Evolutionary conservation across 1,140 invertebrate species (phyloP).

Genomic region (Papilio polytes): DNA sequence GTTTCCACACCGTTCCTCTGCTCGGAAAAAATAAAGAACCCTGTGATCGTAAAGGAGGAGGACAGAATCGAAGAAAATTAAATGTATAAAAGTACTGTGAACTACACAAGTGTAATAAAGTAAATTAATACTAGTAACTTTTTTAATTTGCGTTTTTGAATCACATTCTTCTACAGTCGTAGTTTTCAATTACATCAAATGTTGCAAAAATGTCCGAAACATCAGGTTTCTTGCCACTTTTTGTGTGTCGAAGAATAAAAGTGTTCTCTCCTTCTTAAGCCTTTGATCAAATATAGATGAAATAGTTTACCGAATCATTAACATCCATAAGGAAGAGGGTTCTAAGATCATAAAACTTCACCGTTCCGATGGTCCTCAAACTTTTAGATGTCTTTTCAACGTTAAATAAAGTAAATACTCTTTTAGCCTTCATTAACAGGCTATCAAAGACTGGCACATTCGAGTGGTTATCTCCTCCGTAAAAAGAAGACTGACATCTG

Average conservation of each 20-base stretch:
- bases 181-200: background rate
- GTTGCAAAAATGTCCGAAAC: background rate
- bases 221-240: background rate
- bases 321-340: too few relatives aligned
- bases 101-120: slow-evolving; percentile 24
- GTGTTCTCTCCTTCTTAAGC: too few relatives aligned
- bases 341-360: too few relatives aligned
- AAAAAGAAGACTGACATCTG: slow-evolving; percentile 21
- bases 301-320: too few relatives aligned
- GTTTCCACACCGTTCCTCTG: slow-evolving; percentile 28
- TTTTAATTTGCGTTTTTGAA: background rate
- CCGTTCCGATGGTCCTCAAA: background rate
- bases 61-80: slow-evolving; percentile 17
- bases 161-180: background rate
- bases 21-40: slow-evolving; percentile 40
- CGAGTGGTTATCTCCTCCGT: background rate
- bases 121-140: background rate
- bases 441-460: slow-evolving; percentile 14
- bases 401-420: background rate
- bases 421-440: background rate
- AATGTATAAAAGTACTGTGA: slow-evolving; percentile 29
- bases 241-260: too few relatives aligned
- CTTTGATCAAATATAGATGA: too few relatives aligned
- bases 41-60: slow-evolving; percentile 13
- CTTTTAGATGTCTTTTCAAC: background rate